A percentile compares a stretch with the other conserved stretches of the same genome.
Evolutionary conservation across 2,797 vertebrate genomes (phyloP).

Genomic region (Prionace glauca): DNA sequence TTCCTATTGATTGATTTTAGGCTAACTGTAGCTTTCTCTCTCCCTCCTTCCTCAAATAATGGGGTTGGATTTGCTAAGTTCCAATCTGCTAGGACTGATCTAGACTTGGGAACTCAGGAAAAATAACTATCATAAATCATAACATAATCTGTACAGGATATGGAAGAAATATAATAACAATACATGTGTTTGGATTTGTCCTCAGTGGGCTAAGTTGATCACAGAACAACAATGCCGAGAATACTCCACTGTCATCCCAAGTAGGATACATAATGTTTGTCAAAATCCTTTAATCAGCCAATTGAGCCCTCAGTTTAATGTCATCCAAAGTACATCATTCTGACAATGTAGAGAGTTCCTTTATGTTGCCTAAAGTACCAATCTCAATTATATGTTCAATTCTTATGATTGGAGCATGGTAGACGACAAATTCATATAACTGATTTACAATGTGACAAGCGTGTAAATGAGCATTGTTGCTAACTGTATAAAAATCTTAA

Average conservation of each 20-base stretch:
- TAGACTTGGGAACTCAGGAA: too few species aligned
- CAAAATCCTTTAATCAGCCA: not conserved
- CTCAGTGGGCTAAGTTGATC: not conserved
- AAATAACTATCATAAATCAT: too few species aligned
- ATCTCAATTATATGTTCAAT: not conserved
- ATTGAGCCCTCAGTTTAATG: not conserved
- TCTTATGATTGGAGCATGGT: not conserved
- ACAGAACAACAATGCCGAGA: not conserved
- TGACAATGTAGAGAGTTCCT: not conserved
- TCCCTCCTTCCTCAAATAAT: too few species aligned
- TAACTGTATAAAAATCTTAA: not conserved
- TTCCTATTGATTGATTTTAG: too few species aligned
- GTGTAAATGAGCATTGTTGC: not conserved
- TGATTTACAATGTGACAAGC: not conserved
- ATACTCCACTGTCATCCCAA: not conserved
- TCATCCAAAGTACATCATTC: not conserved
- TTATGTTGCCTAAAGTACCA: not conserved
- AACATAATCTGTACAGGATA: too few species aligned
- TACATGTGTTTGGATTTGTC: not conserved
- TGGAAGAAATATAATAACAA: not conserved
- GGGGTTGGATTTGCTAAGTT: too few species aligned
- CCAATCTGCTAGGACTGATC: too few species aligned
- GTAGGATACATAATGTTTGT: not conserved
- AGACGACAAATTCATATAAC: not conserved
- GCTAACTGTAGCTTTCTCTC: too few species aligned